These are phyloP conservation scores for Microctenopoma stevenorrisi DNA, from an alignment of 2,797 vertebrate species.

Conservation along the genomic window DNA sequence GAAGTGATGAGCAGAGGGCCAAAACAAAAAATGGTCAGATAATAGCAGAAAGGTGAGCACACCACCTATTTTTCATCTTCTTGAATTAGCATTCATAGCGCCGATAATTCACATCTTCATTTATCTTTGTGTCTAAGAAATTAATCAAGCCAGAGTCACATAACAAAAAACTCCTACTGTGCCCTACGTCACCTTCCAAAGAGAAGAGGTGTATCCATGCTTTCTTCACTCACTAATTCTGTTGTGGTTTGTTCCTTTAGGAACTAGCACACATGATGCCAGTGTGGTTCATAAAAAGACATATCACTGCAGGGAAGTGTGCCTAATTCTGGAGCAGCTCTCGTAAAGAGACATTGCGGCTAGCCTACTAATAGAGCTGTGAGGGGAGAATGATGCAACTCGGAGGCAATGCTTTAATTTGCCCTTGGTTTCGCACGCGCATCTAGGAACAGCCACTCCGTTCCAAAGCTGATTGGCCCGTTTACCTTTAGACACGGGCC, in stretches of 20 bases:
- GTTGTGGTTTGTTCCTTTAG: conserved; percentile 55
- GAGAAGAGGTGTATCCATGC: conserved; percentile 37
- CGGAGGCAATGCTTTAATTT: conserved; percentile 82
- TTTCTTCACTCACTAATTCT: conserved; percentile 44
- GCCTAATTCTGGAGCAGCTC: conserved; percentile 78
- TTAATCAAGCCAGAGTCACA: conserved; percentile 34
- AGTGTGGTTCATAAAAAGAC: conserved; percentile 78
- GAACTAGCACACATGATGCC: conserved; percentile 70
- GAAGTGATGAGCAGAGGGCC: conserved; percentile 16
- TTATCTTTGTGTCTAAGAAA: conserved; percentile 36
- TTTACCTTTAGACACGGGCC: conserved; percentile 77
- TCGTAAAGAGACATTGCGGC: conserved; percentile 81
- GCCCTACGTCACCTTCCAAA: conserved; percentile 31
- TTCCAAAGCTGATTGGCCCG: conserved; percentile 80
- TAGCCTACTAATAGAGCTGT: conserved; percentile 83
- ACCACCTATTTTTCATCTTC: conserved; percentile 18
- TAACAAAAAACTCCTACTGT: conserved; percentile 23
- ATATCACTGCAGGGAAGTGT: conserved; percentile 78
- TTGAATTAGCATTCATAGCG: conserved; percentile 22
- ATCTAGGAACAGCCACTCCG: conserved; percentile 79
- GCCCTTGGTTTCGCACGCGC: conserved; percentile 79
- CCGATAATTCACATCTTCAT: conserved; percentile 22
- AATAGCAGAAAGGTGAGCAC: conserved; percentile 29
- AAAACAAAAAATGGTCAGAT: conserved; percentile 15
- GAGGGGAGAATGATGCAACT: conserved; percentile 88